These are phyloP conservation scores for Aurelia aurita DNA, from an alignment of 30 jellyfish, hydroid and myxozoan genomes.

Conservation along the genomic window DNA sequence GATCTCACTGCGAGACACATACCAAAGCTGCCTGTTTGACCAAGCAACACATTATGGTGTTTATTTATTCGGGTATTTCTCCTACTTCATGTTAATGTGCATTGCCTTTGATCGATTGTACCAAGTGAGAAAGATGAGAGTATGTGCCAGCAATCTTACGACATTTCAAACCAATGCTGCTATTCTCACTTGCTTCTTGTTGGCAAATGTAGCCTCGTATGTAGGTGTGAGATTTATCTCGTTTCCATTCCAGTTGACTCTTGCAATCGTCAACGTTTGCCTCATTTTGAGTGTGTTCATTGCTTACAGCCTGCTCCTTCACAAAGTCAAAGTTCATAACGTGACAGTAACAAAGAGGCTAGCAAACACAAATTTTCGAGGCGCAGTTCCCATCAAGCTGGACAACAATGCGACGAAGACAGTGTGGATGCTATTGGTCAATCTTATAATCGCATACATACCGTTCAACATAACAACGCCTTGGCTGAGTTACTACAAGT, in stretches of 20 bases:
- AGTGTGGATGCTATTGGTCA: constrained; percentile 20
- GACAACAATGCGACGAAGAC: constrained; percentile 23
- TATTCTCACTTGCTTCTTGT: not conserved
- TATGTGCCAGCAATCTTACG: not conserved
- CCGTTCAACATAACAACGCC: constrained; percentile 44
- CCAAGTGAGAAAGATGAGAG: constrained; percentile 50
- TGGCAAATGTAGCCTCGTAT: not conserved
- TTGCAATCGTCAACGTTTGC: constrained; percentile 4
- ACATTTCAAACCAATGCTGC: not conserved
- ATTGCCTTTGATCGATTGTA: constrained; percentile 45
- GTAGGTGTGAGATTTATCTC: constrained; percentile 6
- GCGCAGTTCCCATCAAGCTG: constrained; percentile 4
- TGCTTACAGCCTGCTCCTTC: constrained; percentile 18
- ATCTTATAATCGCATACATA: constrained; percentile 9
- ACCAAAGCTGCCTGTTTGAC: constrained; percentile 53
- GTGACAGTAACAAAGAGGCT: constrained; percentile 13
- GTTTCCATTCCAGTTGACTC: constrained; percentile 9
- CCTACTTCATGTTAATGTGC: constrained; percentile 52
- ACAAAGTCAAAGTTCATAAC: constrained; percentile 23
- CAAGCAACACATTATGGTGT: constrained; percentile 19
- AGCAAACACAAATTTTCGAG: constrained; percentile 21
- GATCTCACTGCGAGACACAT: constrained; percentile 4
- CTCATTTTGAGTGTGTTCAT: not conserved
- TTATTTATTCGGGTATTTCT: constrained; percentile 34
- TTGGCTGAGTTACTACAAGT: constrained; percentile 11